Base-by-base conservation (phyloP, 2,888 invertebrate genomes). In the Antheraea assamensis region DNA sequence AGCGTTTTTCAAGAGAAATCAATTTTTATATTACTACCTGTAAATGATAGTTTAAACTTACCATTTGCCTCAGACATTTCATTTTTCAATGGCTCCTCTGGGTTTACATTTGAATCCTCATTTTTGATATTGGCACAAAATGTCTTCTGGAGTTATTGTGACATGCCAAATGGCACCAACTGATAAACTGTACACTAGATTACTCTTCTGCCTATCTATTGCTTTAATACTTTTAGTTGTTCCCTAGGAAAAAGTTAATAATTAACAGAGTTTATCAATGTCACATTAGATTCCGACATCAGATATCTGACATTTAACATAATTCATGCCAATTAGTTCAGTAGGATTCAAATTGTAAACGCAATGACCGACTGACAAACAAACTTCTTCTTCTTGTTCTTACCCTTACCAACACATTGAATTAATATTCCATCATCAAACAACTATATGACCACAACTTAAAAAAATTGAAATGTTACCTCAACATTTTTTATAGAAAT, bases 381-480 rank as follows among this genome's bases (percentile, higher is more conserved):
- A 35, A 49, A 49, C 7, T 49, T n/a, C n/a, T n/a, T n/a, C n/a
- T n/a, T n/a, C n/a, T n/a, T n/a, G n/a, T n/a, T n/a, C n/a, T n/a
- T n/a, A n/a, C n/a, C n/a, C n/a, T n/a, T n/a, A n/a, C n/a, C n/a
- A n/a, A n/a, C n/a, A n/a, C n/a, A n/a, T n/a, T n/a, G n/a, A n/a
- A n/a, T n/a, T n/a, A n/a, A n/a, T n/a, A n/a, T n/a, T n/a, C n/a
- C n/a, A n/a, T n/a, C n/a, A n/a, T n/a, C n/a, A n/a, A n/a, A n/a
- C n/a, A n/a, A n/a, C n/a, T n/a, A n/a, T n/a, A n/a, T n/a, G n/a
- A n/a, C n/a, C n/a, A n/a, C n/a, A n/a, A n/a, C n/a, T n/a, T n/a
- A n/a, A n/a, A n/a, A n/a, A 47, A 8, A 13, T 49, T 7, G 2
- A 17, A 21, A 24, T 49, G 19, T 35, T 75, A 89, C 87, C 81